Base-by-base conservation (phyloP, 2,113 vertebrate genomes). In the Psophia crepitans region DNA sequence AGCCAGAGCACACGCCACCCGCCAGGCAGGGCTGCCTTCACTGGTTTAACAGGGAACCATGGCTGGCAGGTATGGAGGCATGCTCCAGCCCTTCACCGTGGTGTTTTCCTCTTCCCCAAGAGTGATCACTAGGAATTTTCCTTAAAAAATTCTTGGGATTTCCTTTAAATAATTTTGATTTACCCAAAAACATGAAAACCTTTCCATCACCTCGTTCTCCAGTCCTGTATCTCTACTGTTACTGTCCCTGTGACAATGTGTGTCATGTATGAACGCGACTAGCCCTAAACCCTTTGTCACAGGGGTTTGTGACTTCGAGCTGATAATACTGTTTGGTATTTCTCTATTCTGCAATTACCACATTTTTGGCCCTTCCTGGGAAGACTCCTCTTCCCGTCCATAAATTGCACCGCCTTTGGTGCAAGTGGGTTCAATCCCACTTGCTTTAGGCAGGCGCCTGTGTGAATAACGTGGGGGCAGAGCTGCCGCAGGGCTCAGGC, bases 31-130 rank as follows among this genome's bases (percentile, higher is more conserved):
- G 70, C 60, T 35, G 54, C 56, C 68, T 43, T 48, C 12, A 5
- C 26, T 17, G 32, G 21, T 23, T 7, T 11, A 6, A n/a, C 3
- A 4, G 33, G 48, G 14, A 43, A 41, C 49, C 0, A 0, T 4
- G 4, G 8, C 6, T 27, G 54, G n/a, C 57, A 57, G 74, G 39
- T 4, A 41, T 3, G 2, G 33, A 56, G 46, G 20, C 37, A 33
- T 2, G 2, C 23, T 14, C 49, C 3, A 0, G 37, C 26, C 33
- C 68, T 39, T 37, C 75, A 21, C 12, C 2, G 6, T 2, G 8
- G 24, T 23, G 23, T 26, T 26, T 20, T 43, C n/a, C 53, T 79
- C 44, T 43, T 80, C 13, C n/a, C 37, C 1, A 0, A 14, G 63
- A 63, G 10, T 2, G 20, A 49, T 54, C 41, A 8, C 32, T 6